phyloP scores from a whole-genome alignment of 2,797 vertebrate genomes.

The Hypotaenidia okinawae region DNA sequence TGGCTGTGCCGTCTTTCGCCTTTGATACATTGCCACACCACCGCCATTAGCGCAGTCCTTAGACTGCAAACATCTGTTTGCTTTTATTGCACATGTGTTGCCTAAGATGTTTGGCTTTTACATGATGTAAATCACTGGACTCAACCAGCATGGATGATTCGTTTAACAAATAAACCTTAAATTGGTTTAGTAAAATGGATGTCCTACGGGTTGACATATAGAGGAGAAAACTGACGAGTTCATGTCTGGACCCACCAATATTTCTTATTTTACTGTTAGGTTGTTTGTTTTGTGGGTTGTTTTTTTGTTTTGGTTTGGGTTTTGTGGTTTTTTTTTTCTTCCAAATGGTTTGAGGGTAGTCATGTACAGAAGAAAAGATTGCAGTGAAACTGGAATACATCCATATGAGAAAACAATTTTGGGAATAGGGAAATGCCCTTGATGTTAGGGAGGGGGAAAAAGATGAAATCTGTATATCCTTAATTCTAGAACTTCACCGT shows the following conservation, averaged over 20 bases:
- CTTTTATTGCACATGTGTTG: conserved; percentile 73
- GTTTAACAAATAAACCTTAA: conserved; percentile 43
- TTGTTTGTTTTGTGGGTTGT: neutral
- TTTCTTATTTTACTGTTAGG: neutral
- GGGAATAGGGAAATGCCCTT: neutral
- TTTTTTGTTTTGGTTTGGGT: too few relatives aligned
- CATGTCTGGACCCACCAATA: neutral
- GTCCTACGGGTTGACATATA: neutral
- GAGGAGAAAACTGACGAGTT: neutral
- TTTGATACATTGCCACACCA: conserved; percentile 68
- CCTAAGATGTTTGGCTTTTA: conserved; percentile 65
- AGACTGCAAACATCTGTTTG: conserved; percentile 74
- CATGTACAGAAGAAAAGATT: neutral
- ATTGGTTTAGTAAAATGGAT: conserved; percentile 33
- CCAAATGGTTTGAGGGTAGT: neutral
- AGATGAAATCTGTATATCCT: neutral
- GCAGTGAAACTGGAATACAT: neutral
- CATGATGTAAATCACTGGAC: conserved; percentile 61
- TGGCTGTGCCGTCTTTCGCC: conserved; percentile 33
- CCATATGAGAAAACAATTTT: neutral
- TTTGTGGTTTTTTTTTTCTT: too few relatives aligned
- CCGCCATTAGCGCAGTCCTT: conserved; percentile 49
- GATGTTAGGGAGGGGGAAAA: neutral
- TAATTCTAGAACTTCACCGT: neutral
- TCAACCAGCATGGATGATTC: conserved; percentile 1